phyloP scores from a whole-genome alignment of 2,888 invertebrate species.

The Monochamus alternatus region DNA sequence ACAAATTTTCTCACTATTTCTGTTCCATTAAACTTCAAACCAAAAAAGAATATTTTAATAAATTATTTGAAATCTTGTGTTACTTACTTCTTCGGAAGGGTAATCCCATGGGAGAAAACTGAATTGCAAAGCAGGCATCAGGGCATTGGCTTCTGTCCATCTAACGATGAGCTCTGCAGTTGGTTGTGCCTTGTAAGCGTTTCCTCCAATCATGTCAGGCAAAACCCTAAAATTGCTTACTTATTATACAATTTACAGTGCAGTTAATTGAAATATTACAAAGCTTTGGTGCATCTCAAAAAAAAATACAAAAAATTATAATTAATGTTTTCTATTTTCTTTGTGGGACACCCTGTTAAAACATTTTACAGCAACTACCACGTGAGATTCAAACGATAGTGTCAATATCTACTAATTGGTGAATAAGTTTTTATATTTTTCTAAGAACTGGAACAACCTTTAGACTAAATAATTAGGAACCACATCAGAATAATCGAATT shows the following conservation, averaged over 20 bases:
- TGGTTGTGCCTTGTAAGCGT: conserved; percentile 64
- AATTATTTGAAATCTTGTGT: not conserved
- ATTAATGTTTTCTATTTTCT: no score
- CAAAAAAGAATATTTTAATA: not conserved
- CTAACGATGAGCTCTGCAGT: conserved; percentile 80
- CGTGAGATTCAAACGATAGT: no score
- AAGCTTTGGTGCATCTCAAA: no score
- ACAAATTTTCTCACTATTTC: conserved; percentile 78
- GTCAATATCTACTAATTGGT: no score
- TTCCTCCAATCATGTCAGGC: conserved; percentile 87
- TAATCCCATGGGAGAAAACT: conserved; percentile 87
- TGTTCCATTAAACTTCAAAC: conserved; percentile 72
- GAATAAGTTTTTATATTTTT: no score
- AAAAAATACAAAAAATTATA: no score
- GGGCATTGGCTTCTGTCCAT: conserved; percentile 85
- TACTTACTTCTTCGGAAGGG: conserved; percentile 66
- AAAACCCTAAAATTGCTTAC: conserved; percentile 71
- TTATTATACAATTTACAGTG: not conserved
- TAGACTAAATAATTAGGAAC: no score
- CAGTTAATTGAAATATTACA: no score
- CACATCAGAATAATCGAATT: no score
- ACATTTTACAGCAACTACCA: no score
- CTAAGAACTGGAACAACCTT: no score
- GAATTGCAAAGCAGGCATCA: conserved; percentile 86
- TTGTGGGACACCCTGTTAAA: no score